Conservation (phyloP, 2,888 invertebrate genomes). For the Chydorus sphaericus region DNA sequence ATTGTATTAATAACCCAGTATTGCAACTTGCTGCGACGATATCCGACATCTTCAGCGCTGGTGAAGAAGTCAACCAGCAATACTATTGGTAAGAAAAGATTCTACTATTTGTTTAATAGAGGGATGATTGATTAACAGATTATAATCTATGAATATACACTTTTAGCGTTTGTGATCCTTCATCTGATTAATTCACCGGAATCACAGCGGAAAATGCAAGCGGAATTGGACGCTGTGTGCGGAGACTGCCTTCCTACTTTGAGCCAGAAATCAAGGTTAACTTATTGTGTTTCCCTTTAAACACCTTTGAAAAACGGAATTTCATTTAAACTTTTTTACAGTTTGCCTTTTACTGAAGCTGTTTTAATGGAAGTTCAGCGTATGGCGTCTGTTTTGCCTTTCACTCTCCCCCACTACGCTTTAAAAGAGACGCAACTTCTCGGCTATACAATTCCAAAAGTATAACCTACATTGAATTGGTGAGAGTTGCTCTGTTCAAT, state of each 20-base stretch:
- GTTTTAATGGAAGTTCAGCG: slow-evolving; percentile 23
- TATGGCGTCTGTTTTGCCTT: slow-evolving; percentile 20
- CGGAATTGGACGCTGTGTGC: slow-evolving; percentile 19
- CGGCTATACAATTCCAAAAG: slow-evolving; percentile 24
- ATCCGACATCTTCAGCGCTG: slow-evolving; percentile 20
- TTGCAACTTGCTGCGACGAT: slow-evolving; percentile 17
- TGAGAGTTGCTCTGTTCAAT: neutral
- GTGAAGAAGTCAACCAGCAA: slow-evolving; percentile 16
- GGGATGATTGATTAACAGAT: neutral
- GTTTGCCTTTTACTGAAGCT: slow-evolving; percentile 21
- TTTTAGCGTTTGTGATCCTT: slow-evolving; percentile 18
- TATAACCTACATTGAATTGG: slow-evolving; percentile 13
- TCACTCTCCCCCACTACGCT: slow-evolving; percentile 21
- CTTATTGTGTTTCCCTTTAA: neutral
- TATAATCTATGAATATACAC: neutral
- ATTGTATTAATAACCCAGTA: neutral
- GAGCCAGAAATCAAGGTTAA: slow-evolving; percentile 16
- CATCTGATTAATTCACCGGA: slow-evolving; percentile 20
- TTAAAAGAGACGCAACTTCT: slow-evolving; percentile 21
- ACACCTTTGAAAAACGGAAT: neutral
- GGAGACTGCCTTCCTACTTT: slow-evolving; percentile 15
- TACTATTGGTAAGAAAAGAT: neutral
- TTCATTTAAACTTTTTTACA: neutral
- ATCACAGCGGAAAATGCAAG: slow-evolving; percentile 19
- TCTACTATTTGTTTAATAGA: neutral